Evolutionary conservation across 1,140 invertebrate genomes (phyloP).

Genomic region (Holotrichia oblita): DNA sequence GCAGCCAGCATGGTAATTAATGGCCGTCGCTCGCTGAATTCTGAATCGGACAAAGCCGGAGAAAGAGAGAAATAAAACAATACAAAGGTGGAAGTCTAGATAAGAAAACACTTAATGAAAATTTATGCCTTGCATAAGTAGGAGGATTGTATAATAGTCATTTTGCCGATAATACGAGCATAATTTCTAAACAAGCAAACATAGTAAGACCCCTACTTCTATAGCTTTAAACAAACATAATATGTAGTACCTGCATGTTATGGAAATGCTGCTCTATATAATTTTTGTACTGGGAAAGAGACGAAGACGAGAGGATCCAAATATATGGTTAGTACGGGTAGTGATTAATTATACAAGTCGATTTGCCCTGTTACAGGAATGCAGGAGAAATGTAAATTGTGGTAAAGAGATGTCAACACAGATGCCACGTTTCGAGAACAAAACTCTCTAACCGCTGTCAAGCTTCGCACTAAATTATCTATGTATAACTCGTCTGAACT

Average conservation of each 20-base stretch:
- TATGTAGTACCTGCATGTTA: too few relatives aligned
- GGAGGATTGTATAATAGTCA: conserved; percentile 1
- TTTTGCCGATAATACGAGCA: conserved; percentile 7
- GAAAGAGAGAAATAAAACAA: background rate
- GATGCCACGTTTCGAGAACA: conserved; percentile 5
- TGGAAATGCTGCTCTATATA: too few relatives aligned
- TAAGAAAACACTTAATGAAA: conserved; percentile 3
- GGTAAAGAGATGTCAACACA: conserved; percentile 1
- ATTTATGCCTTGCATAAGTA: conserved; percentile 7
- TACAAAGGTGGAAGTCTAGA: too few relatives aligned
- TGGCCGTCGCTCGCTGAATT: background rate
- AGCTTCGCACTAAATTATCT: background rate
- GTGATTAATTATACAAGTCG: background rate
- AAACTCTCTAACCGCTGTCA: background rate
- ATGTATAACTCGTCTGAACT: background rate
- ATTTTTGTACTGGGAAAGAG: too few relatives aligned
- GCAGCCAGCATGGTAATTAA: background rate
- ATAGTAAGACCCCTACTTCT: too few relatives aligned
- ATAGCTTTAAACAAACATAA: too few relatives aligned
- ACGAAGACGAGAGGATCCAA: too few relatives aligned
- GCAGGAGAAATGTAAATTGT: conserved; percentile 7
- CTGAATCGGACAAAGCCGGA: conserved; percentile 11
- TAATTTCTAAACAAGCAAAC: background rate
- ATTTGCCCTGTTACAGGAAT: background rate
- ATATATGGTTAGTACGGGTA: too few relatives aligned